Evolutionary conservation across 2,797 vertebrate genomes (phyloP), one percentile per base, ranked within the genome.

Genomic region (Spondyliosoma cantharus): DNA sequence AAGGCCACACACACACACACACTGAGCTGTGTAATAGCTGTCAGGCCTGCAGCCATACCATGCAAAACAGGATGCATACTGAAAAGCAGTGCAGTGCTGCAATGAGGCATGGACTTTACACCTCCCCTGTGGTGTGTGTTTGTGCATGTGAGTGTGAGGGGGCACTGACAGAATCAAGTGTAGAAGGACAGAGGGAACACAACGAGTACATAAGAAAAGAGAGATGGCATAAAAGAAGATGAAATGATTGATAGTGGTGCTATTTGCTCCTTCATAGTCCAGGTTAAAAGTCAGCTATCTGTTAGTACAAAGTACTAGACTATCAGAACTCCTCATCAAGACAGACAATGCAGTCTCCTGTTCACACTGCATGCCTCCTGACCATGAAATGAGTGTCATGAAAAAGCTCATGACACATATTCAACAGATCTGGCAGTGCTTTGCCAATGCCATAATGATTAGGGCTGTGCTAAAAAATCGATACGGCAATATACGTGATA

Each of bases 31-130:
- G 86, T 84, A 85, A 85, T 90, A 91, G 89, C 86, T 92, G 91
- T 88, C 90, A 89, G 78, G 87, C 88, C 87, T 87, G 86, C 84
- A 74, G 90, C 89, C 84, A 85, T 82, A 88, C 82, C 71, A 78
- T 80, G 81, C 90, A 72, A 89, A 86, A 84, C 83, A 87, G 84
- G 88, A 83, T 90, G 91, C 90, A 93, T 92, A 92, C 90, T 90
- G 89, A 91, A 89, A 81, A 89, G 86, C 81, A 79, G 80, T 81
- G 77, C 82, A 80, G 85, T 85, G 85, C 86, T 91, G 89, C 91
- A 90, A 86, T 84, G 79, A 91, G 87, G 90, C 84, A 88, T 87
- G 81, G 80, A 84, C 80, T 85, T 76, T 81, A 70, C 87, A 86
- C 77, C 77, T 86, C 71, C 78, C 78, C 75, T 78, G 79, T 78